Evolutionary conservation across 2,113 vertebrate genomes (phyloP), one percentile per base, ranked within the genome.

Genomic region (Cyprinodon variegatus): DNA sequence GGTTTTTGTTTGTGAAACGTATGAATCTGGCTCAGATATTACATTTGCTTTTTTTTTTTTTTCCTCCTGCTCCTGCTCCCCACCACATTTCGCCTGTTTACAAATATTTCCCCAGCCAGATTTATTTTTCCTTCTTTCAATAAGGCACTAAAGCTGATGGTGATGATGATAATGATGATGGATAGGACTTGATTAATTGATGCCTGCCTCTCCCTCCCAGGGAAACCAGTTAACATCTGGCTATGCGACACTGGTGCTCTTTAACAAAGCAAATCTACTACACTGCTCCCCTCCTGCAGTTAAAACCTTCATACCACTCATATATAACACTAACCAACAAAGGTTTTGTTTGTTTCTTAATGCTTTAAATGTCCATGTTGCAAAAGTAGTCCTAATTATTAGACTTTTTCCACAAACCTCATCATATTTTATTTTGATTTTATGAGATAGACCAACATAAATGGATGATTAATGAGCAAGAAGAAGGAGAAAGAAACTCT

Each of bases 191-290:
- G 39, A 76, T 79, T 73, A 67, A 86, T 88, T 82, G 46, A 65
- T 69, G 63, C 65, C 60, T 76, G 77, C 66, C 68, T n/a, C 72
- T 68, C 75, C 83, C 69, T 76, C 72, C 46, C 72, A 40, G 68
- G 53, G 83, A 86, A 86, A 76, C 29, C 48, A 84, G 84, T 85
- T 75, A 86, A 91, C 91, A 93, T 93, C 88, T 92, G 90, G 87
- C 82, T 88, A 88, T 82, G 84, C 61, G 72, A 74, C 88, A 62
- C 61, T 1, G 64, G 71, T 63, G 15, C 64, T 22, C 65, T 65
- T 62, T 53, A 37, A 61, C 46, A 40, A 46, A 66, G 60, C 41
- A 36, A 59, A 75, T 73, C 86, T 78, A 17, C 63, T 75, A 68
- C 71, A 48, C 1, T 43, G 62, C 22, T 77, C 81, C 72, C 69